phyloP scores from a whole-genome alignment of 2,888 invertebrate species.

The Spilarctia lutea region DNA sequence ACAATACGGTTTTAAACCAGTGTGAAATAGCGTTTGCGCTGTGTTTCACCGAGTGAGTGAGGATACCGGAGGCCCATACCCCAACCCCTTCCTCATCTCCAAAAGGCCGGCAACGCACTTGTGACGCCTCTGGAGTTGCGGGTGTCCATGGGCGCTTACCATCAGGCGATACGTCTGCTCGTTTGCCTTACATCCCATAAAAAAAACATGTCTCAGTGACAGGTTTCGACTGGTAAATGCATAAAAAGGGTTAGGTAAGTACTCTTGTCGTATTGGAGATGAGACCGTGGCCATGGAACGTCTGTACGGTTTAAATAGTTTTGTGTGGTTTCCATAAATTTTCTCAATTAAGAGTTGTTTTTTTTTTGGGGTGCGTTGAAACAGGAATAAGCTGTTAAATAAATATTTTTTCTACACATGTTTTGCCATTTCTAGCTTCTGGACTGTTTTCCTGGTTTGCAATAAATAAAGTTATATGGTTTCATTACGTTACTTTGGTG shows the following conservation, averaged over 20 bases:
- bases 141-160: no score
- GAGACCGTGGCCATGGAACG: constrained; percentile 36
- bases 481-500: neutral
- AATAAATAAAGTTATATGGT: neutral
- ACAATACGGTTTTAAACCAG: no score
- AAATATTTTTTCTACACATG: neutral
- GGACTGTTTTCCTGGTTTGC: neutral
- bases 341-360: constrained; percentile 13
- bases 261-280: constrained; percentile 21
- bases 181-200: no score
- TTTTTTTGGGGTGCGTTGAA: constrained; percentile 14
- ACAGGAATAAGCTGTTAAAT: neutral
- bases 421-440: neutral
- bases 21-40: no score
- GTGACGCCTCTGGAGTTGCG: no score
- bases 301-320: constrained; percentile 38
- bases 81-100: no score
- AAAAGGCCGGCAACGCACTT: no score
- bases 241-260: constrained; percentile 14
- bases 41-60: no score
- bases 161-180: no score
- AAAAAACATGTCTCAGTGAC: no score
- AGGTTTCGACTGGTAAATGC: constrained; percentile 7
- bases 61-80: no score
- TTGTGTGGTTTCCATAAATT: constrained; percentile 28